A percentile compares a stretch with the other conserved stretches of the same genome.
Conservation (phyloP, 2,113 vertebrate species). For the Semnopithecus entellus region DNA sequence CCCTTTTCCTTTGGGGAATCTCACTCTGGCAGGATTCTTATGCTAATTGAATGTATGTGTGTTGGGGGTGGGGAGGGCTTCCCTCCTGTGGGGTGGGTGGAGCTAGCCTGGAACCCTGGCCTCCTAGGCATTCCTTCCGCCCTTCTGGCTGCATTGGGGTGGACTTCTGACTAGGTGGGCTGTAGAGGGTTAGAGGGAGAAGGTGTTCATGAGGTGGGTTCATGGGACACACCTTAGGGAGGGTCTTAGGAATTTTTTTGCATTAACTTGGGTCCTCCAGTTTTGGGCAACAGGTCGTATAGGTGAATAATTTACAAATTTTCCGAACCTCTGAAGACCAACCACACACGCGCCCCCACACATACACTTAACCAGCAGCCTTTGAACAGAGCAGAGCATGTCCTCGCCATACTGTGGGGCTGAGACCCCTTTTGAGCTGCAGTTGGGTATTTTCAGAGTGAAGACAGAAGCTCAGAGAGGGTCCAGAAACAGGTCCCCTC, state of each 20-base stretch:
- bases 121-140: constrained; percentile 30
- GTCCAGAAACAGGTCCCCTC: constrained; percentile 2
- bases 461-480: background rate
- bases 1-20: constrained; percentile 18
- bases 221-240: background rate
- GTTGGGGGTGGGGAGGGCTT: background rate
- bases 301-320: background rate
- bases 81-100: constrained; percentile 39
- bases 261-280: background rate
- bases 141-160: background rate
- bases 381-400: background rate
- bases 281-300: background rate
- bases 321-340: background rate
- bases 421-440: background rate
- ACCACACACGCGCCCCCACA: background rate
- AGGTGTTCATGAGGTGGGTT: background rate
- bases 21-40: constrained; percentile 71
- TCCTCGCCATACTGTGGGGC: background rate
- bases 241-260: background rate
- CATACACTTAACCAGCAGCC: background rate
- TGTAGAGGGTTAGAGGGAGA: background rate
- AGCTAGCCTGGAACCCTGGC: constrained; percentile 20
- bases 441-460: background rate
- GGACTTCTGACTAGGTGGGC: constrained; percentile 34
- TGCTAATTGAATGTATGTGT: constrained; percentile 65